Percentiles rank a stretch among this genome's conserved stretches.
phyloP scores from a whole-genome alignment of 2,888 invertebrate genomes.

The Ectemnius continuus region DNA sequence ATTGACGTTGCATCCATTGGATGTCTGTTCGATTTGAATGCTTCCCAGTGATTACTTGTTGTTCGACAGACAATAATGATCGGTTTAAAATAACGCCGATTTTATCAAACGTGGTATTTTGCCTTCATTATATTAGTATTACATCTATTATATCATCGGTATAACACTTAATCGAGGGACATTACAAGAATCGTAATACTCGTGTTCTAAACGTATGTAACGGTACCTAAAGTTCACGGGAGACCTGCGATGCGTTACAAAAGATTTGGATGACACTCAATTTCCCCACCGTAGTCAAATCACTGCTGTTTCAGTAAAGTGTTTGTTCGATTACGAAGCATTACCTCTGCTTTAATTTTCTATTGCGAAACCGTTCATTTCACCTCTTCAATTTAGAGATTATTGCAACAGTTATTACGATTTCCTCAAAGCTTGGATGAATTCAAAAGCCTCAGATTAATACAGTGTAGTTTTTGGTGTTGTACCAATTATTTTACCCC shows the following conservation, averaged over 20 bases:
- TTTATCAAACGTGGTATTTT: background rate
- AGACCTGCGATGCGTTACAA: slow-evolving; percentile 10
- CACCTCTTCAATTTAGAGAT: too few species aligned
- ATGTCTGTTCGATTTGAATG: background rate
- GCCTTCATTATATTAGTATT: background rate
- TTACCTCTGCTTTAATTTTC: too few species aligned
- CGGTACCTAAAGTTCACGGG: slow-evolving; percentile 35
- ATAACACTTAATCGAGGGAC: background rate
- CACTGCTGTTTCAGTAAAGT: too few species aligned
- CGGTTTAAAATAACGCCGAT: background rate
- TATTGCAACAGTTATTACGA: too few species aligned
- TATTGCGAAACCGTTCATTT: too few species aligned
- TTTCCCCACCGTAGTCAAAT: background rate
- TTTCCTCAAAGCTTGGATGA: too few species aligned
- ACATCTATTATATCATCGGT: too few species aligned
- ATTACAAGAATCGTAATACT: background rate
- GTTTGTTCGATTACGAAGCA: too few species aligned
- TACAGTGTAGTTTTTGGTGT: too few species aligned
- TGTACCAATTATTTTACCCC: too few species aligned
- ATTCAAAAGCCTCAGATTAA: too few species aligned
- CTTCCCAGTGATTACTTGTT: background rate
- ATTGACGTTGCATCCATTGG: slow-evolving; percentile 4
- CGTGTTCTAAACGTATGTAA: slow-evolving; percentile 23
- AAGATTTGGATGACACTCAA: slow-evolving; percentile 9
- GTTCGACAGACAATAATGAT: background rate